These are phyloP conservation scores for Barypeithes pellucidus DNA, from an alignment of 2,888 invertebrate genomes.

Conservation along the genomic window DNA sequence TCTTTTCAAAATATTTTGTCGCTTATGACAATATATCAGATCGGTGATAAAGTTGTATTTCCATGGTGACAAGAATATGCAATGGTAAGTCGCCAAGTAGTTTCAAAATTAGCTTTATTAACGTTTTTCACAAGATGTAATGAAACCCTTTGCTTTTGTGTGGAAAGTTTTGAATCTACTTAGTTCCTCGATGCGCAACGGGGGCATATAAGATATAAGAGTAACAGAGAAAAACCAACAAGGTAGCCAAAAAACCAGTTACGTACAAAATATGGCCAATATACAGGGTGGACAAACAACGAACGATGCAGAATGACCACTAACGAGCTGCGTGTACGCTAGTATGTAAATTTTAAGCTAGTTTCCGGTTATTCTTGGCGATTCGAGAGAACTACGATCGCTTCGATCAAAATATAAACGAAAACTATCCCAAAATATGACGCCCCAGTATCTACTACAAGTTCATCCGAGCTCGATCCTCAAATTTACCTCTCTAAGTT, in stretches of 20 bases:
- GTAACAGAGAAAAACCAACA: constrained; percentile 12
- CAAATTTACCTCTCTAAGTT: constrained; percentile 91
- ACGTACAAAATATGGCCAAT: constrained; percentile 36
- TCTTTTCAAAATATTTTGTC: too few species aligned
- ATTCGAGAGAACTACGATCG: not conserved
- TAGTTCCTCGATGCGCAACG: not conserved
- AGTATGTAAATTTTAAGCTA: constrained; percentile 16
- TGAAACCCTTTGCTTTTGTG: too few species aligned
- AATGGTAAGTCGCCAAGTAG: not conserved
- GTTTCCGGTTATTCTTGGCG: not conserved
- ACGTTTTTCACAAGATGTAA: not conserved
- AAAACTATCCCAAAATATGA: constrained; percentile 1
- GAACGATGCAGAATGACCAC: constrained; percentile 37
- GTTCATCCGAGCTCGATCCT: constrained; percentile 6
- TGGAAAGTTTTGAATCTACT: constrained; percentile 3
- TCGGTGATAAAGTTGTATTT: too few species aligned
- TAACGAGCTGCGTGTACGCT: constrained; percentile 20
- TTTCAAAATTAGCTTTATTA: not conserved
- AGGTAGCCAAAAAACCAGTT: constrained; percentile 16
- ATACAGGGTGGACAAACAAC: constrained; percentile 40
- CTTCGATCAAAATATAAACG: not conserved
- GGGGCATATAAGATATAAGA: constrained; percentile 8
- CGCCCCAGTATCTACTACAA: constrained; percentile 44
- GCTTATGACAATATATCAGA: too few species aligned
- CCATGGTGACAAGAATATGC: not conserved